Percentiles rank a stretch among this genome's conserved stretches.
Evolutionary conservation across 1,140 invertebrate genomes (phyloP).

Genomic region (Heliconius congener): DNA sequence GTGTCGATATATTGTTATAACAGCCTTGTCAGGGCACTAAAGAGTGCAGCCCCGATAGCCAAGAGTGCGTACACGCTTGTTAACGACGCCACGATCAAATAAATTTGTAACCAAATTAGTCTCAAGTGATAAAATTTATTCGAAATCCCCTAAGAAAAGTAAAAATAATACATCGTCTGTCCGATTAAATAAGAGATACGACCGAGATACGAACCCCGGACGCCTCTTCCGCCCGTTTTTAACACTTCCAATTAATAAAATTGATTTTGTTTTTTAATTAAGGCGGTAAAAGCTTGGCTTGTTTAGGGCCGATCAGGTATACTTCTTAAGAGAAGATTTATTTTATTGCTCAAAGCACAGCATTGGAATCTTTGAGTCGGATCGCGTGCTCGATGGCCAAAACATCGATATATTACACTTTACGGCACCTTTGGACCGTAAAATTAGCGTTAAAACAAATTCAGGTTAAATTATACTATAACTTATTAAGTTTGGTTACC

Average conservation of each 20-base stretch:
- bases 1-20: slow-evolving; percentile 79
- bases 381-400: slow-evolving; percentile 59
- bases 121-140: slow-evolving; percentile 80
- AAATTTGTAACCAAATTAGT: slow-evolving; percentile 82
- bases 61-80: slow-evolving; percentile 75
- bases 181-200: slow-evolving; percentile 80
- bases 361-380: slow-evolving; percentile 55
- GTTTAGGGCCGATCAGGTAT: slow-evolving; percentile 70
- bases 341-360: slow-evolving; percentile 77
- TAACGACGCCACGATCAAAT: slow-evolving; percentile 78
- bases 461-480: slow-evolving; percentile 33
- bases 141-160: slow-evolving; percentile 76
- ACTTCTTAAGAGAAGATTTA: slow-evolving; percentile 78
- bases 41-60: slow-evolving; percentile 73
- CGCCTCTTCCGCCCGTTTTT: slow-evolving; percentile 79
- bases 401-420: slow-evolving; percentile 60
- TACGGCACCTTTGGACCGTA: slow-evolving; percentile 56
- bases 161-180: slow-evolving; percentile 80
- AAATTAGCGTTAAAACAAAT: slow-evolving; percentile 59
- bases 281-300: slow-evolving; percentile 67
- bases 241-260: slow-evolving; percentile 82
- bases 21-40: slow-evolving; percentile 69
- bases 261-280: slow-evolving; percentile 81
- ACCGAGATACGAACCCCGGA: slow-evolving; percentile 69
- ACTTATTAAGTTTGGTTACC: neutral